These are phyloP conservation scores for Sinocyclocheilus maitianheensis DNA, from an alignment of 2,113 vertebrate genomes.

Conservation along the genomic window DNA sequence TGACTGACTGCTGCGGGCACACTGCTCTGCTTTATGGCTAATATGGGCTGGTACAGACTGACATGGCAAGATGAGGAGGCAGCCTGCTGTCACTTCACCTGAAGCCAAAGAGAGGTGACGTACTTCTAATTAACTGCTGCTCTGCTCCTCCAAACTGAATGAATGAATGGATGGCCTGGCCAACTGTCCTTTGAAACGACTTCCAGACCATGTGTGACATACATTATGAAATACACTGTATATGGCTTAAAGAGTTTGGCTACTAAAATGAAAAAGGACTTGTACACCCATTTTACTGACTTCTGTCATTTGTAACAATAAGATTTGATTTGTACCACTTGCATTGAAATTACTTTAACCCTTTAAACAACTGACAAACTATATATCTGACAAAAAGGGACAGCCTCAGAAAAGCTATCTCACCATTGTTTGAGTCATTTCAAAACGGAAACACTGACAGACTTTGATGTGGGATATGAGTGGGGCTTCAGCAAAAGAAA, in stretches of 20 bases:
- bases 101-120: slow-evolving; percentile 24
- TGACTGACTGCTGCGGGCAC: neutral
- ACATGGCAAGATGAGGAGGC: slow-evolving; percentile 6
- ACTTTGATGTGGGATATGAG: neutral
- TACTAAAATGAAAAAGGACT: neutral
- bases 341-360: no score
- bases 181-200: neutral
- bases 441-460: neutral
- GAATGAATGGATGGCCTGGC: neutral
- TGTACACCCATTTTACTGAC: neutral
- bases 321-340: no score
- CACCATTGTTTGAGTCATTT: neutral
- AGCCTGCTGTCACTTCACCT: slow-evolving; percentile 42
- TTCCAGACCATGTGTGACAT: neutral
- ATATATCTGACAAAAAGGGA: neutral
- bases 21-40: neutral
- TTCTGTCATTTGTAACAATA: no score
- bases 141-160: slow-evolving; percentile 17
- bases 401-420: neutral
- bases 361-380: no score
- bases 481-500: neutral
- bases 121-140: slow-evolving; percentile 47
- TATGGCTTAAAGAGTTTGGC: neutral
- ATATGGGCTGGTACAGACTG: neutral
- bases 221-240: neutral